Base-by-base conservation (phyloP, 1,140 invertebrate genomes). In the Palaemon carinicauda region DNA sequence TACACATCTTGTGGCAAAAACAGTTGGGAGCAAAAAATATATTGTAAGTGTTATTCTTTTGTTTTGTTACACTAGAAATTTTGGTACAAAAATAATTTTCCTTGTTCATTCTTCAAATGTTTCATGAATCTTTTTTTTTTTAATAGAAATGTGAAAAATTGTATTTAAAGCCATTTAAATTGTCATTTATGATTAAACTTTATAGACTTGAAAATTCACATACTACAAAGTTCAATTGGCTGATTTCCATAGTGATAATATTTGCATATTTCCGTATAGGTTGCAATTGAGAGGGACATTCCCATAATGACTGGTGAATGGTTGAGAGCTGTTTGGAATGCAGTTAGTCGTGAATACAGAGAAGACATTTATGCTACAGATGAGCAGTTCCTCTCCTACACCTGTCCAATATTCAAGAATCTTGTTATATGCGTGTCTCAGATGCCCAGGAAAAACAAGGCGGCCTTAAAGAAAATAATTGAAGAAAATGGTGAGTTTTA, bases 1-100 rank as follows among this genome's bases (percentile, higher is more conserved):
- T 3, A 98, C 97, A 19, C 96, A 98, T 92, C 93, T 98, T 27
- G 93, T 98, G 5, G 95, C 96, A 15, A 94, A 95, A 21, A 52
- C 85, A 51, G 89, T 90, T 19, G 83, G 71, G 41, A 89, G 81
- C 50, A 77, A 87, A n/a, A 90, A 90, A 54, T 90, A 90, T 29
- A 60, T 54, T 65, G 88, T 88, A 27, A 87, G 83, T 75, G 52
- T 31, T 74, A 41, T 51, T 21, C 19, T 21, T 31, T 21, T 79
- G n/a, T 31, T 10, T 21, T 10, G 7, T 12, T 27, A 73, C 21
- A 4, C 12, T 19, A 73, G 27, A 29, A 33, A 73, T 27, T 27
- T 7, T 1, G 7, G 17, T 29, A 73, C n/a, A 24, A 24, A 73
- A 17, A 3, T 19, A 21, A 24, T 9, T 41, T 33, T 74, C 29